Base-by-base conservation (phyloP, 2,797 vertebrate genomes). In the Anas bahamensis region DNA sequence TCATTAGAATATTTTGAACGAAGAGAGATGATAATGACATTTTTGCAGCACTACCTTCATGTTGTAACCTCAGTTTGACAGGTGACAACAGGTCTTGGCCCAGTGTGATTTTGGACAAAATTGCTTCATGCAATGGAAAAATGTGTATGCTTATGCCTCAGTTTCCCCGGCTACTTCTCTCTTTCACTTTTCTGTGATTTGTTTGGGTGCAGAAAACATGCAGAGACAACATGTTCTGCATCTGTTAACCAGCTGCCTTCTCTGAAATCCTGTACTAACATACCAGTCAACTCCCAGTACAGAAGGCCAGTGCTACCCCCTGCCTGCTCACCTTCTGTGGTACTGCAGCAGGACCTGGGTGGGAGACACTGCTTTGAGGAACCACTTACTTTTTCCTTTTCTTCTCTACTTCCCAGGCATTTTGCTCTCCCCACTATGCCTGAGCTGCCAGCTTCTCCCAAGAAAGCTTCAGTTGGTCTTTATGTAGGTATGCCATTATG, bases 271-370 rank as follows among this genome's bases (percentile, higher is more conserved):
- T 56, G 39, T 42, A 28, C 77, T 53, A 28, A 29, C 9, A 28
- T 29, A 37, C 21, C 11, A 14, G 39, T 11, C 8, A 3, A 4
- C 44, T 13, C 33, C 53, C 55, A 21, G 0, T 1, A 15, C 28
- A 61, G 65, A 46, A 74, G 31, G 42, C 6, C 60, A 11, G 1
- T 4, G 28, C 23, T 53, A 24, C 72, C 48, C 9, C 15, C 41
- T 42, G 44, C 59, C 15, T 1, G 1, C 48, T 56, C 5, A 6
- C 22, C 41, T 63, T 17, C 21, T 35, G 7, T 46, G 55, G 35
- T 70, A 21, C 41, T 18, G 6, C 7, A 28, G 8, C 2, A 15
- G 68, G 4, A 59, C 10, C 53, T 10, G 18, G 76, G 48, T 12
- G 17, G 76, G 48, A 63, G 87, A 56, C 4, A 3, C 53, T 74